Conservation (phyloP, 2,113 vertebrate genomes). For the Meriones unguiculatus region DNA sequence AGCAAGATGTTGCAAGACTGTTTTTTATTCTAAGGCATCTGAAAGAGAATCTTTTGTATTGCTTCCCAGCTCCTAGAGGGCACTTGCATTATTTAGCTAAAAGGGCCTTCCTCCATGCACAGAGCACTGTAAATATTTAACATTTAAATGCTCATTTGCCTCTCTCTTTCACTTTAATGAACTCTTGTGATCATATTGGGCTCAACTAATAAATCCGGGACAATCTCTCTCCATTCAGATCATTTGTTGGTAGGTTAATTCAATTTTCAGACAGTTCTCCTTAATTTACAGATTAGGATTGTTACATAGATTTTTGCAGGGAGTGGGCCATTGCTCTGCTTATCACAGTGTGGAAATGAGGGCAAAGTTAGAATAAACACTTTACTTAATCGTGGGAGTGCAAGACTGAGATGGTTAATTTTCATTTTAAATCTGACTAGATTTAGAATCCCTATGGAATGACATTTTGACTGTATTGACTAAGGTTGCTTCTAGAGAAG, state of each 20-base stretch:
- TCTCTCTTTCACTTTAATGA: background rate
- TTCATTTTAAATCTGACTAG: background rate
- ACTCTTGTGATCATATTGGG: background rate
- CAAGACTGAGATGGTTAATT: background rate
- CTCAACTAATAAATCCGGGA: background rate
- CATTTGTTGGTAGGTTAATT: background rate
- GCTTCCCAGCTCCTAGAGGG: background rate
- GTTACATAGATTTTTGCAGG: background rate
- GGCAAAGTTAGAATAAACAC: background rate
- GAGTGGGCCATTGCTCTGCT: background rate
- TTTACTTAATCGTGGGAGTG: background rate
- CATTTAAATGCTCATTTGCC: background rate
- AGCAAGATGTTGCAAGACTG: background rate
- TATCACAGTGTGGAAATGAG: background rate
- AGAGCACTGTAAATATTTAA: background rate
- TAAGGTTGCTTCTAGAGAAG: background rate
- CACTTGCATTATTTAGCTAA: background rate
- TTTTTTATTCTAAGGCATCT: background rate
- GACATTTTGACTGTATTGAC: no score
- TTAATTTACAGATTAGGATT: background rate
- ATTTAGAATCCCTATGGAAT: background rate
- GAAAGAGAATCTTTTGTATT: background rate
- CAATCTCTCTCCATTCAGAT: background rate
- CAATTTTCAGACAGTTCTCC: background rate
- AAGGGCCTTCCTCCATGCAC: background rate